phyloP scores from a whole-genome alignment of 2,113 vertebrate species.

The Cyanistes caeruleus region DNA sequence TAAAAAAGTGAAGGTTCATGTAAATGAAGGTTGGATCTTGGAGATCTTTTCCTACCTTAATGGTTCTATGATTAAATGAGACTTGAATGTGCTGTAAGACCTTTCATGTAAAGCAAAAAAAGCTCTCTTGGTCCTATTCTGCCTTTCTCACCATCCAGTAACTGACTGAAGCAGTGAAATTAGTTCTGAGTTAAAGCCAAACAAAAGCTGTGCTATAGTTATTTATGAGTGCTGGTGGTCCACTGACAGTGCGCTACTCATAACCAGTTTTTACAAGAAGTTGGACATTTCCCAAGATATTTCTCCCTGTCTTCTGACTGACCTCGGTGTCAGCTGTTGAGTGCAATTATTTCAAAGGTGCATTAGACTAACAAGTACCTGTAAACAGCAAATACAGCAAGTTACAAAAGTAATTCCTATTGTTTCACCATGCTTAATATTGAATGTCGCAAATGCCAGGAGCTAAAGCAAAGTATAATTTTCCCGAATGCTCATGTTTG shows the following conservation, averaged over 20 bases:
- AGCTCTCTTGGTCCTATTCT: neutral
- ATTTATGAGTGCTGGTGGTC: neutral
- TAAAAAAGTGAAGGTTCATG: neutral
- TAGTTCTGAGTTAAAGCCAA: neutral
- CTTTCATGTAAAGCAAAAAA: neutral
- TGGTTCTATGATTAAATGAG: neutral
- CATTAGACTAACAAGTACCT: neutral
- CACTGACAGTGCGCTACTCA: neutral
- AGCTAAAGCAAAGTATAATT: neutral
- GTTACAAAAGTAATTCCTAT: neutral
- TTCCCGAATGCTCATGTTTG: neutral
- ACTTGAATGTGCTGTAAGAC: neutral
- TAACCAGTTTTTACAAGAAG: neutral
- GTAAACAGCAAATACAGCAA: neutral
- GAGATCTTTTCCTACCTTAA: neutral
- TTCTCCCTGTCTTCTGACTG: neutral
- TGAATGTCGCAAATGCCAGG: neutral
- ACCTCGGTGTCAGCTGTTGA: neutral
- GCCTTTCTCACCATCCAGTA: neutral
- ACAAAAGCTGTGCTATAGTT: neutral
- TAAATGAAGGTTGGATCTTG: neutral
- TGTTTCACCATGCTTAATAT: neutral
- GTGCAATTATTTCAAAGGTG: neutral
- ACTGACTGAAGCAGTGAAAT: neutral
- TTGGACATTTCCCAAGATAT: neutral